These are phyloP conservation scores for Eueremaeus valkanovi DNA, from an alignment of 2,888 invertebrate genomes.

Conservation along the genomic window DNA sequence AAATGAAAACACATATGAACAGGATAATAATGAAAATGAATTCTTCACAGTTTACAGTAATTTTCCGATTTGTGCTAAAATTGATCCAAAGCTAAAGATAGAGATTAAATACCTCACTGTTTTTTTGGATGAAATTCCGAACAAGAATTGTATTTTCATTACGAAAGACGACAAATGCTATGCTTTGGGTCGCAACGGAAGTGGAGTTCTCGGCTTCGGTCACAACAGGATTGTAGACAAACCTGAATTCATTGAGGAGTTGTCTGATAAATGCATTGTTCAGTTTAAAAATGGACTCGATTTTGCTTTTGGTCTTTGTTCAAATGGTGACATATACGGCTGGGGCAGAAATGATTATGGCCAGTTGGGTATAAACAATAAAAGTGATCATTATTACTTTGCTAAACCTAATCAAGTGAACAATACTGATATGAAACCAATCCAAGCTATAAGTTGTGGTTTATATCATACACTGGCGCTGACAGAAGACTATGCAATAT, in stretches of 20 bases:
- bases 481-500: background rate
- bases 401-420: too few relatives aligned
- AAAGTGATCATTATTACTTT: too few relatives aligned
- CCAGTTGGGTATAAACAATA: background rate
- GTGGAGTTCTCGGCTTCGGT: background rate
- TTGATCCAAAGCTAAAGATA: too few relatives aligned
- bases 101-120: too few relatives aligned
- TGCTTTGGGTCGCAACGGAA: background rate
- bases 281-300: background rate
- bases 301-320: background rate
- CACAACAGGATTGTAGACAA: background rate
- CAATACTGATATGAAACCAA: background rate
- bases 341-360: background rate
- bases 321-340: background rate
- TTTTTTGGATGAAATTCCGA: too few relatives aligned
- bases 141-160: background rate
- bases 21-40: too few relatives aligned
- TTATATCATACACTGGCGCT: background rate
- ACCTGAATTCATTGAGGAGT: background rate
- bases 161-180: background rate
- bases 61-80: too few relatives aligned
- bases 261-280: background rate
- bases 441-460: background rate
- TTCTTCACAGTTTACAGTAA: too few relatives aligned
- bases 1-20: too few relatives aligned